Base-by-base conservation (phyloP, 2,888 invertebrate genomes). In the Pyrrhosoma nymphula region DNA sequence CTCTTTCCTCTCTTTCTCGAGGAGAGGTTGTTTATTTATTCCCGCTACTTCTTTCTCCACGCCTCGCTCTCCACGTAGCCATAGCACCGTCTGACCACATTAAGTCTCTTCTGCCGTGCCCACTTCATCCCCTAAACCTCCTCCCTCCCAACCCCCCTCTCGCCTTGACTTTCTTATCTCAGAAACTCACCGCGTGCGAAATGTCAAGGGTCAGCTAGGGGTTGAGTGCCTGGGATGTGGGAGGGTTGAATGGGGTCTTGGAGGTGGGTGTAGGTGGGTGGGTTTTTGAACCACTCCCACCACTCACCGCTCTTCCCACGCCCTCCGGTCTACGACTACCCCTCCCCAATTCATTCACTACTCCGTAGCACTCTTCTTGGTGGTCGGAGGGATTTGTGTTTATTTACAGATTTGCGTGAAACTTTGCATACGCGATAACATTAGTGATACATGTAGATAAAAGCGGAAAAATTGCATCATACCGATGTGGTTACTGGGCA, bases 131-230 rank as follows among this genome's bases (percentile, higher is more conserved):
- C 82, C 82, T 1, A n/a, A 35, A 12, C 35, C 82, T 35, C 35
- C 12, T 35, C 35, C 69, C n/a, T 26, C 69, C 60, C 16, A 2
- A 1, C 14, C 35, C 30, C 30, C 82, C 16, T 16, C 82, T 82
- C 35, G 2, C 35, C 82, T 82, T 35, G 0, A 18, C 12, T 69
- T 2, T 12, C 82, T 82, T 82, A 82, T 82, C 82, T 82, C 82
- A 16, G 35, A 26, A 82, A 82, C 82, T 35, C 82, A 1, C 82
- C 82, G 30, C 82, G 82, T 26, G 82, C 14, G 82, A 82, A 82
- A 82, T 82, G 82, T 82, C 82, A 82, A 82, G 82, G 82, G 82
- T 82, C 82, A 82, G 82, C 30, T 12, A 35, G 35, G n/a, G 82
- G 69, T 69, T 23, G 69, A 26, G 69, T 26, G 69, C 26, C 10